Evolutionary conservation across 2,113 vertebrate genomes (phyloP).

Genomic region (Dolichotis patagonum): DNA sequence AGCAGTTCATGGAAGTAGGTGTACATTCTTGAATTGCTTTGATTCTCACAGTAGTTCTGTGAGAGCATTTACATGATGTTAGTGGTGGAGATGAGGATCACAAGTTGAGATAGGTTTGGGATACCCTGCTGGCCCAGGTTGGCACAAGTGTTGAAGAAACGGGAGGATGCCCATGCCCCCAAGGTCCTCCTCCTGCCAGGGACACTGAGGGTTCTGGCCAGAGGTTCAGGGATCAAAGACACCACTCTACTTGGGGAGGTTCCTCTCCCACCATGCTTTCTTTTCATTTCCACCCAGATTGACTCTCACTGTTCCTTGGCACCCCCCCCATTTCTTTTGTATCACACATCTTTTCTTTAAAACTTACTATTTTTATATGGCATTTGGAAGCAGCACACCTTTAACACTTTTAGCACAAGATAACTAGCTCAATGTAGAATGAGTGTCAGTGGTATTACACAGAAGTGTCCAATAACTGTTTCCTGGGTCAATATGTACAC

Average conservation of each 20-base stretch:
- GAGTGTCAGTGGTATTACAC: not conserved
- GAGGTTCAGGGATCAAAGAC: not conserved
- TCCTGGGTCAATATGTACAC: not conserved
- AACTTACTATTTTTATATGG: not conserved
- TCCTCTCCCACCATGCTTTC: not conserved
- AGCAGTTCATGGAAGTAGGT: not conserved
- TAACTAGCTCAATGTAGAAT: not conserved
- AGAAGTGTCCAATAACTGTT: not conserved
- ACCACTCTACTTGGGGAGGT: rapidly evolving
- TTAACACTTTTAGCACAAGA: not conserved
- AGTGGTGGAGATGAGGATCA: not conserved
- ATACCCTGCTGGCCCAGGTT: not conserved
- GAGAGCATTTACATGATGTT: not conserved
- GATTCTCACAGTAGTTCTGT: not conserved
- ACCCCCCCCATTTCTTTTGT: rapidly evolving
- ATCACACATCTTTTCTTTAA: not conserved
- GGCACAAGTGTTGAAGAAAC: not conserved
- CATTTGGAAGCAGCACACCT: not conserved
- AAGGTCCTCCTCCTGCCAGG: not conserved
- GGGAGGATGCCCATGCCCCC: not conserved
- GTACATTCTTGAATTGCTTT: not conserved
- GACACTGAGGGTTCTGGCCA: not conserved
- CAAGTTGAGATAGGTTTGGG: not conserved
- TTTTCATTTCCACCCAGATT: not conserved
- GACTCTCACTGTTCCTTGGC: not conserved